Evolutionary conservation across 2,797 vertebrate species (phyloP).

Genomic region (Lophius americanus): DNA sequence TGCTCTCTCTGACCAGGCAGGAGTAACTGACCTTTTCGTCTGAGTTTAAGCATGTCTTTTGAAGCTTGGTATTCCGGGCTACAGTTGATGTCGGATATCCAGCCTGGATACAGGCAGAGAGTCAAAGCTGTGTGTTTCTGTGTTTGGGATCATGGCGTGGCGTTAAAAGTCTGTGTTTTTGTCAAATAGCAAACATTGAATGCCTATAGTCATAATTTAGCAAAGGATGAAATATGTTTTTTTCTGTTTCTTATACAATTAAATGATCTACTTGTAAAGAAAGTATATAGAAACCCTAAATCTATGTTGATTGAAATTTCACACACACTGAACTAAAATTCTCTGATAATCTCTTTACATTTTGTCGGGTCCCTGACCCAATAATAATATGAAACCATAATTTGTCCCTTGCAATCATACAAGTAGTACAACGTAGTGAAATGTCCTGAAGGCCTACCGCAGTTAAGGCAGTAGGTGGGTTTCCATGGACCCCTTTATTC

Average conservation of each 20-base stretch:
- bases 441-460: too few species aligned
- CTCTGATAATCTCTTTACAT: background rate
- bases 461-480: too few species aligned
- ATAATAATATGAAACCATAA: background rate
- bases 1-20: conserved; percentile 13
- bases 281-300: background rate
- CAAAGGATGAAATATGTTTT: background rate
- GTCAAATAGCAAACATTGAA: background rate
- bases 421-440: too few species aligned
- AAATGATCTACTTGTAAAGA: background rate
- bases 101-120: background rate
- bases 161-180: background rate
- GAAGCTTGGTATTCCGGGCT: conserved; percentile 10
- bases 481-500: too few species aligned
- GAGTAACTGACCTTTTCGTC: conserved; percentile 47
- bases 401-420: too few species aligned
- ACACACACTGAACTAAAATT: background rate
- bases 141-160: background rate
- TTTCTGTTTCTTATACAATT: background rate
- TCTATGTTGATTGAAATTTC: background rate
- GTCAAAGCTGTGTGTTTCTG: background rate
- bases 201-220: background rate
- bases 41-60: conserved; percentile 29
- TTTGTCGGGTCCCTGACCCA: background rate
- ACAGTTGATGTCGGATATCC: conserved; percentile 4